Percentiles rank a stretch among this genome's conserved stretches.
phyloP scores from a whole-genome alignment of 2,888 invertebrate genomes.

The Drosophila mimica region DNA sequence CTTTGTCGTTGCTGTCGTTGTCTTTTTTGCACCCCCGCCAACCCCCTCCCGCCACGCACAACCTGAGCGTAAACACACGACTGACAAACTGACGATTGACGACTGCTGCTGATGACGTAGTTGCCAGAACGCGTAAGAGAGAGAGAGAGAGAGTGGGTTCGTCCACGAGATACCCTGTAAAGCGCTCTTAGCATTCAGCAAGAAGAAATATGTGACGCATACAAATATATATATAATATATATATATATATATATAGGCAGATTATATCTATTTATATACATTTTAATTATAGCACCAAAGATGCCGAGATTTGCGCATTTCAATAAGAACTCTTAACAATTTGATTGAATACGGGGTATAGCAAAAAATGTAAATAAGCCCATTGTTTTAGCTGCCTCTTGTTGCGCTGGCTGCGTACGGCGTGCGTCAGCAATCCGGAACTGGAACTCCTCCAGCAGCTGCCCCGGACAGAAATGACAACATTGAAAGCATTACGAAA shows the following conservation, averaged over 20 bases:
- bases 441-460: slow-evolving; percentile 47
- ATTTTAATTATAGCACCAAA: not conserved
- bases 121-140: slow-evolving; percentile 19
- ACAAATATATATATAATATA: too few relatives aligned
- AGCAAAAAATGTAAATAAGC: not conserved
- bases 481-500: slow-evolving; percentile 20
- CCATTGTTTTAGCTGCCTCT: slow-evolving; percentile 40
- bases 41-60: not conserved
- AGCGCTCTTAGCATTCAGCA: not conserved
- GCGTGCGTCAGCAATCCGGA: slow-evolving; percentile 56
- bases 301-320: not conserved
- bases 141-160: too few relatives aligned
- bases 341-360: not conserved
- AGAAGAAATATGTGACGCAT: not conserved
- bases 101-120: slow-evolving; percentile 44
- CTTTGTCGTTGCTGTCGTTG: slow-evolving; percentile 20
- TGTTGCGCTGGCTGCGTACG: slow-evolving; percentile 29
- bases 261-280: not conserved
- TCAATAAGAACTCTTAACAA: not conserved
- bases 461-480: slow-evolving; percentile 11
- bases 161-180: slow-evolving; percentile 25
- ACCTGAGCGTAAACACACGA: slow-evolving; percentile 13
- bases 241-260: not conserved
- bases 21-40: slow-evolving; percentile 2
- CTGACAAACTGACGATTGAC: slow-evolving; percentile 41